A percentile compares a stretch with the other conserved stretches of the same genome.
Conservation (phyloP, 1,140 invertebrate genomes). For the Diabrotica virgifera region DNA sequence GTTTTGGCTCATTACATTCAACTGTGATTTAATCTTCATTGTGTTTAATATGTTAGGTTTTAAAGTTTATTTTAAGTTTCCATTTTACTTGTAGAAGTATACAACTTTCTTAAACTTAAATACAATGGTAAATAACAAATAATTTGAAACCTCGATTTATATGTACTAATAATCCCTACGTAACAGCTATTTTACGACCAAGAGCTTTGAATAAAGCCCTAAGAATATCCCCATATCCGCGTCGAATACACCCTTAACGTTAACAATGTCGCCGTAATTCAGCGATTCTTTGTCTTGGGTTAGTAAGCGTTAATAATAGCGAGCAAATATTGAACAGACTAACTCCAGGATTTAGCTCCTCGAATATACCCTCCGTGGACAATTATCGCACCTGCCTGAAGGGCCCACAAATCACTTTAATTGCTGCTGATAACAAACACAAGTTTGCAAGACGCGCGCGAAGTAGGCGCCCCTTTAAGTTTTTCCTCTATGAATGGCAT, state of each 20-base stretch:
- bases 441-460: neutral
- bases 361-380: neutral
- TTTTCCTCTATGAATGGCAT: neutral
- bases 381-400: slow-evolving; percentile 1
- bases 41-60: no score
- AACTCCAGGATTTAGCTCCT: neutral
- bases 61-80: no score
- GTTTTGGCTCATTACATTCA: no score
- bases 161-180: neutral
- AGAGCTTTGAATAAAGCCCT: neutral
- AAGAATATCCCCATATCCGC: neutral
- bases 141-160: no score
- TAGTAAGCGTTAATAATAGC: slow-evolving; percentile 2
- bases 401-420: slow-evolving; percentile 1
- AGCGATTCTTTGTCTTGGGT: neutral
- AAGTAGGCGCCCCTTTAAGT: neutral
- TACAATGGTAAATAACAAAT: no score
- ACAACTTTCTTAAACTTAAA: no score
- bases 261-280: neutral
- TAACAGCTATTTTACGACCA: neutral
- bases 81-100: no score
- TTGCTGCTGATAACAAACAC: neutral
- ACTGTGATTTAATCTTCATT: no score
- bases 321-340: neutral
- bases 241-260: neutral